A percentile compares a stretch with the other conserved stretches of the same genome.
Evolutionary conservation across 2,113 vertebrate genomes (phyloP).

Genomic region (Vulpes vulpes): DNA sequence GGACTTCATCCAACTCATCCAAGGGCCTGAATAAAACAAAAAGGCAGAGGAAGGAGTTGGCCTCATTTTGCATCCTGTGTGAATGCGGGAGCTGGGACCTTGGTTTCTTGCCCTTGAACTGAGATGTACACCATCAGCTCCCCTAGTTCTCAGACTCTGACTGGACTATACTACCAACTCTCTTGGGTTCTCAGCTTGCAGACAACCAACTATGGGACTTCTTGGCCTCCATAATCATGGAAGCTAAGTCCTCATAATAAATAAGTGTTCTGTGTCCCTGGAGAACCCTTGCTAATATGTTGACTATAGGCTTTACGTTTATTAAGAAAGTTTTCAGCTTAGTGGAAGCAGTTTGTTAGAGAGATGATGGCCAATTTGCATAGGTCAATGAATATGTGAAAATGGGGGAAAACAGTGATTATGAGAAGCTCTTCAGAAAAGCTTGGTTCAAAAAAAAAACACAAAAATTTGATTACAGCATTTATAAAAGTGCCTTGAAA

Average conservation of each 20-base stretch:
- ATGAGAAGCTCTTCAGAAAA: background rate
- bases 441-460: background rate
- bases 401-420: background rate
- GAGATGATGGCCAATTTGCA: background rate
- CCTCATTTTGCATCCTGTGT: background rate
- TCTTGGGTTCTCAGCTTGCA: background rate
- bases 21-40: background rate
- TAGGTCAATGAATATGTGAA: background rate
- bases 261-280: background rate
- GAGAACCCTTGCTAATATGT: background rate
- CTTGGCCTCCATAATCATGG: background rate
- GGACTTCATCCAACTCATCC: background rate
- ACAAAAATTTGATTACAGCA: background rate
- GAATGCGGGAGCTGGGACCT: accelerated
- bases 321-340: background rate
- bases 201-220: background rate
- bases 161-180: background rate
- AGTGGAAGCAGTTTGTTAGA: background rate
- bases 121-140: too few species aligned
- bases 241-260: background rate
- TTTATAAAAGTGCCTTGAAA: background rate
- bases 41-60: background rate
- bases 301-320: background rate
- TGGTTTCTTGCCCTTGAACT: background rate
- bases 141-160: background rate